Base-by-base conservation (phyloP, 2,888 invertebrate genomes). In the Gonocerus acuteangulatus region DNA sequence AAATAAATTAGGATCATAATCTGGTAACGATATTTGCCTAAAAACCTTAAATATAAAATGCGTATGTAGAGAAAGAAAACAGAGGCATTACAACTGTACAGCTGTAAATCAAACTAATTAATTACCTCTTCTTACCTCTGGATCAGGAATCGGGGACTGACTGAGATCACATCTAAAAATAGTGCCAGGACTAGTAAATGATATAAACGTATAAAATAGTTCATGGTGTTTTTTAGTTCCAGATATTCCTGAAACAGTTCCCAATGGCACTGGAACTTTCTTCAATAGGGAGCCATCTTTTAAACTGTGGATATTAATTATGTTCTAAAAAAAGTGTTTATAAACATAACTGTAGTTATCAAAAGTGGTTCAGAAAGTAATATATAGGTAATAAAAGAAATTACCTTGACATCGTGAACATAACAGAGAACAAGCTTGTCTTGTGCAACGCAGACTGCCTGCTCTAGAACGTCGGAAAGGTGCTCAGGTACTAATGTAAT, bases 171-270 rank as follows among this genome's bases (percentile, higher is more conserved):
- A 87, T 67, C 82, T 85, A 75, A 90, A 96, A 70, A 95, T 93
- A 67, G 85, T 80, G 67, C 85, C 85, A 21, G 97, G 96, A 56
- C 89, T 87, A 52, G 96, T 80, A 78, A 96, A 97, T 0, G 96
- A 96, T 67, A 87, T 87, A 75, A 96, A 95, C 71, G 87, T 85
- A 75, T 89, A 95, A 77, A 96, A 97, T 71, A 96, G 86, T 79
- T 95, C 93, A 0, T 83, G 81, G 71, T 90, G 86, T 69, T 86
- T 81, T 72, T 87, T 88, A 73, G 89, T 85, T 11, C 94, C 95
- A 15, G 89, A 87, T 74, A 89, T 87, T 2, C 86, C 86, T 16
- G 83, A 83, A 32, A 97, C 81, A 0, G 90, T 87, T 18, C 97
- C 97, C 66, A 95, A 86, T 68, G 87, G 89, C 64, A 95, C 74